phyloP scores from a whole-genome alignment of 2,888 invertebrate species.

The Osmoderma eremita region DNA sequence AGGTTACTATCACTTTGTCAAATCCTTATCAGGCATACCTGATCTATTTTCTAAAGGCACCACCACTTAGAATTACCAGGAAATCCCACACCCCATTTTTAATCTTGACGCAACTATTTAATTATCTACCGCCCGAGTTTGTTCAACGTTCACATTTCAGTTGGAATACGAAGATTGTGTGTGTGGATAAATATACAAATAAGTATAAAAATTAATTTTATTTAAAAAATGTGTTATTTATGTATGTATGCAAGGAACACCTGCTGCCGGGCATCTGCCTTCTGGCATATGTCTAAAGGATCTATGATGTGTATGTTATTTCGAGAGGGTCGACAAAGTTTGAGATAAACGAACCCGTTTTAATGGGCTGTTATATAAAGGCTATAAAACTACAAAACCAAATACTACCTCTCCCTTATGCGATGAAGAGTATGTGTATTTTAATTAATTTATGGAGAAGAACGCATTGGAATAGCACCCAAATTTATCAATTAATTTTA shows the following conservation, averaged over 20 bases:
- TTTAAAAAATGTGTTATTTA: conserved; percentile 5
- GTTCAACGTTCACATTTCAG: too few relatives aligned
- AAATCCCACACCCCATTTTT: background rate
- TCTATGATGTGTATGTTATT: background rate
- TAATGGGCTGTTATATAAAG: conserved; percentile 20
- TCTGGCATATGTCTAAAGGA: conserved; percentile 12
- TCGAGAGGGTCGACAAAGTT: conserved; percentile 6
- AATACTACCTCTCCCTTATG: background rate
- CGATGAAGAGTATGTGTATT: background rate
- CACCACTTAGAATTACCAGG: too few relatives aligned
- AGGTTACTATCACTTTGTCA: too few relatives aligned
- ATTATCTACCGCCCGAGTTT: background rate
- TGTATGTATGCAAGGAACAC: background rate
- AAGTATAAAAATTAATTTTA: conserved; percentile 12
- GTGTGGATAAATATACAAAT: background rate
- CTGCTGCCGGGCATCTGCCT: conserved; percentile 22
- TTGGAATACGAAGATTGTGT: too few relatives aligned
- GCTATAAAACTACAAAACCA: background rate
- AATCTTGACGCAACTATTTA: background rate
- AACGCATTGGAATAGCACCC: too few relatives aligned
- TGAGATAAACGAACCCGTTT: conserved; percentile 15
- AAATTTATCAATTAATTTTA: background rate
- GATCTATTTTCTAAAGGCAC: too few relatives aligned
- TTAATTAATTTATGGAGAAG: conserved; percentile 12
- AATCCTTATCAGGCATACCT: too few relatives aligned